Evolutionary conservation across 2,113 vertebrate genomes (phyloP), one percentile per base, ranked within the genome.

Genomic region (Phalacrocorax pelagicus): DNA sequence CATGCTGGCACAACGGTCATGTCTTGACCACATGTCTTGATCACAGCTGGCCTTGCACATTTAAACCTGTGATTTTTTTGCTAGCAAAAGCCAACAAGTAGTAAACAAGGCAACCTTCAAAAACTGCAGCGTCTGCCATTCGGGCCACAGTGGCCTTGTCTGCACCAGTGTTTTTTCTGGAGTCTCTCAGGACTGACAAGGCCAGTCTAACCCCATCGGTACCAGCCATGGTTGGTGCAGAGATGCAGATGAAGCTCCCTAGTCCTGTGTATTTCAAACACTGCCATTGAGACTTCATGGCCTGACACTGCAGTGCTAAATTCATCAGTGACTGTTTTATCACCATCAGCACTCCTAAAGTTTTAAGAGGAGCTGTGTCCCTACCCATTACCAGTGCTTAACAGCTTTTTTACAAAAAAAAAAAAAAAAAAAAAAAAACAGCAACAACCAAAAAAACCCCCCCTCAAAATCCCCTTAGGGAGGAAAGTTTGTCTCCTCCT

Each of bases 71-170:
- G 69, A 32, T 21, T 85, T 89, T 92, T 73, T 32, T 32, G 2
- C 49, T 49, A 82, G 34, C 32, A 91, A 89, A 92, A 92, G 27
- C 19, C 74, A 95, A 67, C 65, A 82, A 85, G 40, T 11, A 71
- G 24, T 73, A 83, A 88, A 70, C 66, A 93, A 92, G n/a, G 6
- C 57, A 79, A 27, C 54, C 63, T 87, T 84, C 78, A 90, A 80
- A 96, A 96, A 71, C 30, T 46, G 86, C 65, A 49, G 34, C 1
- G 20, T 77, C 58, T 82, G 81, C 74, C 9, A 2, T 80, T 69
- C 23, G 54, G 57, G 70, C 54, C 1, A 0, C 66, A 55, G 46
- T 2, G 18, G 81, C 74, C 54, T 94, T 92, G 49, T 46, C 62
- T 3, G 2, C 17, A 49, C 14, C 38, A 15, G 34, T 40, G 24